Percentiles rank a stretch among this genome's conserved stretches.
phyloP scores from a whole-genome alignment of 2,888 invertebrate species.

The Epistrophe eligans region DNA sequence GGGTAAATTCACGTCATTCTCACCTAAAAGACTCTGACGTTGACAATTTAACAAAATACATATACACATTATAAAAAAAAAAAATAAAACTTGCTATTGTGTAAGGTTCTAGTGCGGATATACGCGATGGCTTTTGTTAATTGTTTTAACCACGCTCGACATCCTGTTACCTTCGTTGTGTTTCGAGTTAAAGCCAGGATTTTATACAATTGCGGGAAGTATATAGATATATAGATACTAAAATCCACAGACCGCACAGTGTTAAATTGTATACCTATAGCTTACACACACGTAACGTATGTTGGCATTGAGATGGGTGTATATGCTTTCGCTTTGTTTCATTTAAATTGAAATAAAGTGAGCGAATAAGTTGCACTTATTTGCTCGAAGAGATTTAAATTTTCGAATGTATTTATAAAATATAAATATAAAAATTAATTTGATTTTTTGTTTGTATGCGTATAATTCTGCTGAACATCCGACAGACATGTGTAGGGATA shows the following conservation, averaged over 20 bases:
- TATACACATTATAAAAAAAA: background rate
- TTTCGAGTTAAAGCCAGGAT: constrained; percentile 21
- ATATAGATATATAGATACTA: background rate
- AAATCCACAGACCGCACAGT: constrained; percentile 9
- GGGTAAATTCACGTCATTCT: constrained; percentile 31
- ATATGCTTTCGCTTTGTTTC: constrained; percentile 11
- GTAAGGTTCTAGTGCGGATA: constrained; percentile 24
- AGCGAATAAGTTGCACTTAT: background rate
- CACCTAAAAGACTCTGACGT: constrained; percentile 25
- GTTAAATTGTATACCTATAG: constrained; percentile 5
- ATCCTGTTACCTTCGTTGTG: constrained; percentile 10
- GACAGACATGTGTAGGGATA: too few relatives aligned
- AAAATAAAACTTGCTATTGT: constrained; percentile 22
- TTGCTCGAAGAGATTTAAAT: background rate
- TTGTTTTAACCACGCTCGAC: constrained; percentile 37
- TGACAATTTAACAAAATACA: constrained; percentile 36
- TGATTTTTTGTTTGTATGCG: too few relatives aligned
- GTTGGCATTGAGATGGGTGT: background rate
- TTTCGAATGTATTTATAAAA: too few relatives aligned
- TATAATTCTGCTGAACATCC: too few relatives aligned
- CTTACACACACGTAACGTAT: constrained; percentile 1
- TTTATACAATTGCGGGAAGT: constrained; percentile 22
- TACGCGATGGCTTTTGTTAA: constrained; percentile 38
- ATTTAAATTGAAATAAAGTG: constrained; percentile 5
- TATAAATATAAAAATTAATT: too few relatives aligned